phyloP scores from a whole-genome alignment of 2,797 vertebrate genomes.

The Urosaurus nigricauda region DNA sequence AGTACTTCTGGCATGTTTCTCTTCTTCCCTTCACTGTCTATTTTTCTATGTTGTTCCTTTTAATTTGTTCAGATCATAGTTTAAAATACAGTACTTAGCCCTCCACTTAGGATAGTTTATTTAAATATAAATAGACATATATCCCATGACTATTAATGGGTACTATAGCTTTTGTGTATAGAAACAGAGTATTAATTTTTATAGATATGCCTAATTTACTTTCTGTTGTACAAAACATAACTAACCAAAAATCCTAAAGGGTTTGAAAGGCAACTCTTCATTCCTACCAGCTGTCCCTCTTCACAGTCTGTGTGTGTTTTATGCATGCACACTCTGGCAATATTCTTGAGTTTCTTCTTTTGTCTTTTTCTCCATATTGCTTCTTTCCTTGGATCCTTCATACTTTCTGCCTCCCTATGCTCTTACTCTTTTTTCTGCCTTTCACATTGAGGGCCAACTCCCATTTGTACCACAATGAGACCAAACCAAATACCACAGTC shows the following conservation, averaged over 20 bases:
- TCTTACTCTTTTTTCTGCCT: background rate
- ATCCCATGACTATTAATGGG: background rate
- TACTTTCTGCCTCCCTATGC: background rate
- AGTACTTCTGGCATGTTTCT: background rate
- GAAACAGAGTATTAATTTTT: background rate
- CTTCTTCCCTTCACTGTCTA: background rate
- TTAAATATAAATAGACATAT: background rate
- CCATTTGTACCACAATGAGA: background rate
- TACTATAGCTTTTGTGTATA: background rate
- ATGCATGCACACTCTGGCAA: background rate
- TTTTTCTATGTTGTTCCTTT: constrained; percentile 22
- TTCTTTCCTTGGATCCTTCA: background rate
- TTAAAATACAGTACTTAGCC: background rate
- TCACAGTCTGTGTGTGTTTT: background rate
- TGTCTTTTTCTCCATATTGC: background rate
- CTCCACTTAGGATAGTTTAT: background rate
- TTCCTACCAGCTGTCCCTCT: background rate
- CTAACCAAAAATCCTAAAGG: background rate
- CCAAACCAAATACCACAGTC: background rate
- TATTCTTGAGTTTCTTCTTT: background rate
- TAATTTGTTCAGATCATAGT: background rate
- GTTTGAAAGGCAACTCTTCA: background rate
- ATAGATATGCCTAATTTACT: background rate
- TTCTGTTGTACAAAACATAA: background rate
- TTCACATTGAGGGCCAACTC: background rate